Evolutionary conservation across 2,113 vertebrate species (phyloP), one percentile per base, ranked within the genome.

Genomic region (Prinia subflava): DNA sequence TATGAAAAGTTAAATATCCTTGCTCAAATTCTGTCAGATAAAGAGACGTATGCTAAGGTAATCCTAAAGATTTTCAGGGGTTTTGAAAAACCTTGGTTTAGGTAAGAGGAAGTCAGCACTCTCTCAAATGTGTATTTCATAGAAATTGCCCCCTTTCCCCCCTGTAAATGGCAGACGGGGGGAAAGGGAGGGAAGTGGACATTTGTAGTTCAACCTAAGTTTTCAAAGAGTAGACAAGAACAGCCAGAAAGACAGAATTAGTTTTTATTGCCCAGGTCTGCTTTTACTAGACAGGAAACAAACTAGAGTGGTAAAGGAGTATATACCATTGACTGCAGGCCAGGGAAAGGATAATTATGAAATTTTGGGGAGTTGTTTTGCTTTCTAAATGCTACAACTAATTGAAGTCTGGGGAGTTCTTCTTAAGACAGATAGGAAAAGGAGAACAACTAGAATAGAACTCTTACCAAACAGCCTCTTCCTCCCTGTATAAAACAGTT

Each of bases 1-100:
- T 39, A 77, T 59, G 42, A 93, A 67, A 94, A 95, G 90, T 77
- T 74, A 85, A 92, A 83, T 80, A 83, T 62, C 46, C 28, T 56
- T 74, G 30, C 47, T 76, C 79, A 88, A 69, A 90, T 92, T 70
- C 68, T 77, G 24, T 57, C 87, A 83, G 59, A 59, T 77, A 59
- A 62, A 63, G 52, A 59, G 27, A 82, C 6, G 25, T 37, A 50
- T 35, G 30, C 30, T 57, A 83, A 79, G 25, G 37, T 25, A 83
- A 70, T 62, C 30, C 53, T 67, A 56, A 73, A 80, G 82, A 74
- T 85, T 88, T 84, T 76, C 35, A 35, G 13, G 6, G 19, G 1
- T n/a, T 78, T 83, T 67, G 14, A 13, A 55, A 39, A 87, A 62
- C 35, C 71, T 82, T 85, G 28, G 25, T 47, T 84, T 68, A 57